These are phyloP conservation scores for Hippocampus kuda DNA, from an alignment of 2,797 vertebrate genomes.

Conservation along the genomic window DNA sequence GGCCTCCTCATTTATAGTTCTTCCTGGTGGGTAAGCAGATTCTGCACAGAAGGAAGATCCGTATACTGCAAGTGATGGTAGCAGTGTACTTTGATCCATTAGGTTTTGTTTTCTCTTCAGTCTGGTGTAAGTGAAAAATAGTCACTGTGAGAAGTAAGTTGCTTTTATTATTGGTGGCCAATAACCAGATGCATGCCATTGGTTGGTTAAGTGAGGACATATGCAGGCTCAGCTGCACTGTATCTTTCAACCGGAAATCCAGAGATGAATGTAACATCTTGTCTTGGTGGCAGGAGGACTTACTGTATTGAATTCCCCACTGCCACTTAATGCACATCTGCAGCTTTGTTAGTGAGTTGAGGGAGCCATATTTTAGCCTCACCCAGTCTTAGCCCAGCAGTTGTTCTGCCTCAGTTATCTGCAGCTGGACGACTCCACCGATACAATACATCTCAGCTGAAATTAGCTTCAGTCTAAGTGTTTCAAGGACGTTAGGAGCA, in stretches of 20 bases:
- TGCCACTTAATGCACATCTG: conserved; percentile 17
- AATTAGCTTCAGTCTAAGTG: conserved; percentile 1
- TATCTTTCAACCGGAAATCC: conserved; percentile 21
- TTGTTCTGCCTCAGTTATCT: conserved; percentile 8
- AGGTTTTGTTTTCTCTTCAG: not conserved
- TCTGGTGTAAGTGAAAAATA: not conserved
- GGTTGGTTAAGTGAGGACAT: conserved; percentile 35
- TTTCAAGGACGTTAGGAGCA: not conserved
- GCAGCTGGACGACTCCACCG: not conserved
- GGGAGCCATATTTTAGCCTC: conserved; percentile 24
- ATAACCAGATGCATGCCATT: not conserved
- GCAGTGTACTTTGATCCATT: not conserved
- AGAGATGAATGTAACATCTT: conserved; percentile 31
- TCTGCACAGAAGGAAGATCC: not conserved
- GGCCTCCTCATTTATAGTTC: no score
- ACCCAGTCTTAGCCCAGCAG: conserved; percentile 9
- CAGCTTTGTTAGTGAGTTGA: conserved; percentile 13
- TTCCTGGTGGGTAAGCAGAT: not conserved
- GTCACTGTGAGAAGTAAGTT: not conserved
- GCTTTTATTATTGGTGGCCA: not conserved
- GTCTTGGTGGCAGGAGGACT: conserved; percentile 30
- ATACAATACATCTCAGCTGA: not conserved
- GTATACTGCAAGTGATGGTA: not conserved
- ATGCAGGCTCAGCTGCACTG: conserved; percentile 28
- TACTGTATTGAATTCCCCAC: conserved; percentile 22